Base-by-base conservation (phyloP, 2,888 invertebrate species). In the Tricholauxania praeusta region DNA sequence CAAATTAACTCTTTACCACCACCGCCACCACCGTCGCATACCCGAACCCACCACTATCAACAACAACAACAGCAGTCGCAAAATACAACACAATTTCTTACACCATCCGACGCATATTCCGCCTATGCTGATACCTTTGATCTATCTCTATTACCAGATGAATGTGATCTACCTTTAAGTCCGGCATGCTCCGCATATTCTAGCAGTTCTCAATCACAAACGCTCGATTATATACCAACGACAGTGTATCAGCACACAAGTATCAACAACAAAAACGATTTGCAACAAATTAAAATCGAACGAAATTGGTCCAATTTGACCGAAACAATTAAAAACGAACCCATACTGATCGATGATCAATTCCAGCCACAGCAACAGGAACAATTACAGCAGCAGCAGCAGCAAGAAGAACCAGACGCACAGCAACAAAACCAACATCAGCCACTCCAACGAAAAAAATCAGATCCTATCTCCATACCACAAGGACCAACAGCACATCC, bases 141-240 rank as follows among this genome's bases (percentile, higher is more conserved):
- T 85, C 86, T 93, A 78, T 93, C 94, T 22, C 89, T 95, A 71
- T 90, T 95, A 82, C 93, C 93, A 55, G 17, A 48, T 39, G 64
- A 66, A 39, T 14, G 63, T 12, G 48, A 65, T n/a, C 55, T 12
- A 15, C 52, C 32, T 14, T 51, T 53, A 28, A 28, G 66, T 14
- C 48, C 32, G 7, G 51, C 49, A 12, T 17, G 15, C 17, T 51
- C 14, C 1, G 19, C 22, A 17, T 19, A 39, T 53, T 65, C 71
- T 51, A 14, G 10, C 53, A 14, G 52, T 57, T 12, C 78, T 59
- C 73, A 72, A 8, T 14, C 12, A 10, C 49, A 48, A 57, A 75
- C 78, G 15, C 71, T 78, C 60, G 81, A 82, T 59, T 81, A 81
- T 75, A 81, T 82, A 74, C 82, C 82, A 19, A 79, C 82, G 71